Base-by-base conservation (phyloP, 2,113 vertebrate species). In the Marcusenius ussheri region DNA sequence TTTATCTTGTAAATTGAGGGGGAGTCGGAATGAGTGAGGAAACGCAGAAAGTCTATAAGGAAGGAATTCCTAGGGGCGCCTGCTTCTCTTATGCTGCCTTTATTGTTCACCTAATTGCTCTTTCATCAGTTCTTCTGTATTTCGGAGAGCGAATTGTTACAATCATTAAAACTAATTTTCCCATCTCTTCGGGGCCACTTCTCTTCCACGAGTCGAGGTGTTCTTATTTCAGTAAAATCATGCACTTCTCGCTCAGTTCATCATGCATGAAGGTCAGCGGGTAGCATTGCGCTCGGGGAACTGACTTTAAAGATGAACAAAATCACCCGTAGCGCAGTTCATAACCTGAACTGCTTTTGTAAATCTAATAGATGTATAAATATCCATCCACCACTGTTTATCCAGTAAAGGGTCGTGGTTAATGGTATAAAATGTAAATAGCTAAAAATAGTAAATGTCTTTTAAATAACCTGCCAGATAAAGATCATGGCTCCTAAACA, bases 1-100 rank as follows among this genome's bases (percentile, higher is more conserved):
- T 87, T 87, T 53, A 56, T 56, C 27, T 51, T 87, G 49, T 87
- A 87, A 87, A 53, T 87, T 87, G 47, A 86, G 83, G 83, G 47
- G 83, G 83, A 86, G 83, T 49, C 10, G n/a, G 47, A 19, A 39
- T 80, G n/a, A 80, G 31, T 42, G 35, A 86, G 19, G 45, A 47
- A 86, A 17, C 42, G 15, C 46, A 50, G 21, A 31, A 50, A 86
- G 83, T 86, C 83, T 24, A 50, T 49, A 50, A 47, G 24, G 15
- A 15, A 86, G 31, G 83, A 86, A 50, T 49, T 86, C 83, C 83
- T 86, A 3, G 10, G 46, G 47, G 83, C 5, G 0, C 10, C n/a
- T 85, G 42, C 24, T n/a, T 85, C 83, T 86, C 47, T 50, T n/a
- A 45, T 42, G 10, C 49, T 27, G 35, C 7, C 53, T 62, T 62